A percentile compares a stretch with the other conserved stretches of the same genome.
phyloP scores from a whole-genome alignment of 2,888 invertebrate species.

The Rhaphigaster nebulosa region DNA sequence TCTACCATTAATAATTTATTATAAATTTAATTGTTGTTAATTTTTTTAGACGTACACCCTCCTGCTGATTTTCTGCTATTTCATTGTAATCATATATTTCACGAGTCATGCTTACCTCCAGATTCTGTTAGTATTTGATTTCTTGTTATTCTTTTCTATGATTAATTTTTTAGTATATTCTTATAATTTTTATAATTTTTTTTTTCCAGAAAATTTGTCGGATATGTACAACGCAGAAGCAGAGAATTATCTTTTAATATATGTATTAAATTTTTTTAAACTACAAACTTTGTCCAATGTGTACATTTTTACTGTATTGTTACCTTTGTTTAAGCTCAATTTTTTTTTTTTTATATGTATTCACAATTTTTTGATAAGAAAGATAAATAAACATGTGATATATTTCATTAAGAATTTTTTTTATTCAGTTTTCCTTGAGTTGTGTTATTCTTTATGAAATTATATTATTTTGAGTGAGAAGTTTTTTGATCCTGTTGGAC shows the following conservation, averaged over 20 bases:
- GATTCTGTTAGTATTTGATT: conserved; percentile 69
- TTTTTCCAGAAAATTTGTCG: conserved; percentile 72
- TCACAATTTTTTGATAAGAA: conserved; percentile 5
- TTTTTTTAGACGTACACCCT: conserved; percentile 75
- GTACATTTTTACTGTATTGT: conserved; percentile 47
- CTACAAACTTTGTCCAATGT: not conserved
- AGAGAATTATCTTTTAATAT: conserved; percentile 61
- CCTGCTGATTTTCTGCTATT: conserved; percentile 78
- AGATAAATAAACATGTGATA: conserved; percentile 53
- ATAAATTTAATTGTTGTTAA: conserved; percentile 47
- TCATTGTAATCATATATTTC: conserved; percentile 91
- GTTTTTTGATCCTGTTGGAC: not conserved
- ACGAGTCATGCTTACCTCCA: conserved; percentile 84
- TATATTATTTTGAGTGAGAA: conserved; percentile 16
- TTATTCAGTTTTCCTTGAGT: not conserved
- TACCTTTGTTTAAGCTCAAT: conserved; percentile 52
- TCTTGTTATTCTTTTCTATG: not conserved
- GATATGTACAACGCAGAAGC: conserved; percentile 71
- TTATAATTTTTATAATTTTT: conserved; percentile 63
- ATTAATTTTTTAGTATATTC: conserved; percentile 24
- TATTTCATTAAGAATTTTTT: not conserved
- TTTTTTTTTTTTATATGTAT: conserved; percentile 35
- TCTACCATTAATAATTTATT: not conserved
- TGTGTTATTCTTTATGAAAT: conserved; percentile 6
- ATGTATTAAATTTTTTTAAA: conserved; percentile 30